Percentiles rank a stretch among this genome's conserved stretches.
phyloP scores from a whole-genome alignment of 2,113 vertebrate genomes.

The Mohoua ochrocephala region DNA sequence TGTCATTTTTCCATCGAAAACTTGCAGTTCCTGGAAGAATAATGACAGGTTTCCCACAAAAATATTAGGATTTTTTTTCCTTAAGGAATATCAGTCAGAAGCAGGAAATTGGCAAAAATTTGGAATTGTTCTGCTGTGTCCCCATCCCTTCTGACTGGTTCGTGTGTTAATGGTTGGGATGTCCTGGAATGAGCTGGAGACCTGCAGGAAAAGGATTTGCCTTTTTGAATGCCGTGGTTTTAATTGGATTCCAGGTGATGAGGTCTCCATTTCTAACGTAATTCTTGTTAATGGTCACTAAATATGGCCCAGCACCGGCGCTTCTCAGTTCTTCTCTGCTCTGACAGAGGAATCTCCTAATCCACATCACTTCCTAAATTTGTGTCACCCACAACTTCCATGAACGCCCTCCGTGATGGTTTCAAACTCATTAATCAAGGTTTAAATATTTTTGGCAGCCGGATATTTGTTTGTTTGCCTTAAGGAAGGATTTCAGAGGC shows the following conservation, averaged over 20 bases:
- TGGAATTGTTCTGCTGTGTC: background rate
- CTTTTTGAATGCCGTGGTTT: background rate
- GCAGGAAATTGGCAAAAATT: background rate
- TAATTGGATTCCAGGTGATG: background rate
- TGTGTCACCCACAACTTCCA: background rate
- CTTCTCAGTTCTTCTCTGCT: background rate
- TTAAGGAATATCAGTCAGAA: background rate
- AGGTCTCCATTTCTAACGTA: background rate
- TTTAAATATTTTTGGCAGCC: background rate
- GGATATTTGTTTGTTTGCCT: background rate
- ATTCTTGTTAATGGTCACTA: background rate
- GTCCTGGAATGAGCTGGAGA: background rate
- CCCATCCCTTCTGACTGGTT: background rate
- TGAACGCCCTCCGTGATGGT: background rate
- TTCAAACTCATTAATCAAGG: background rate
- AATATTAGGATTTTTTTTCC: background rate
- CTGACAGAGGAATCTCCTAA: background rate
- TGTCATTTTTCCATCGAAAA: background rate
- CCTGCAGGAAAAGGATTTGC: background rate
- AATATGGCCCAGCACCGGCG: background rate
- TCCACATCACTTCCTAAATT: background rate
- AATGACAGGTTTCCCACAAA: background rate
- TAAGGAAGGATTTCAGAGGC: background rate
- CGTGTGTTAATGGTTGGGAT: background rate
- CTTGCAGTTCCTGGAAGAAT: background rate